Percentiles rank a stretch among this genome's conserved stretches.
Evolutionary conservation across 2,797 vertebrate genomes (phyloP).

Genomic region (Paedocypris micromegethes): DNA sequence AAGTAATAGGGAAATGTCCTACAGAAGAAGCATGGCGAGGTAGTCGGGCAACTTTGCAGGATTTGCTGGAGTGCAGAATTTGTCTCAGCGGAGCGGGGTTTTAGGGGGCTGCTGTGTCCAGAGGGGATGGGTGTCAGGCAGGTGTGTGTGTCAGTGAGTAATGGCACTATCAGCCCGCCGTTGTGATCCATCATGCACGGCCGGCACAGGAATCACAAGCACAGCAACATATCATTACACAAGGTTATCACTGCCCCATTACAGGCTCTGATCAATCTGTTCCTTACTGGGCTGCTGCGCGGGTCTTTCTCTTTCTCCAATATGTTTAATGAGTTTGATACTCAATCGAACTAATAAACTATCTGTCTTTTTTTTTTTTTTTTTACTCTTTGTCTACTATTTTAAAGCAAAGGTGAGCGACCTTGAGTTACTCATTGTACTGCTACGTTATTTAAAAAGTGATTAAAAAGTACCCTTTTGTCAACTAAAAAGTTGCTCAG

Average conservation of each 20-base stretch:
- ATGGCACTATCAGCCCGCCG: constrained; percentile 91
- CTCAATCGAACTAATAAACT: neutral
- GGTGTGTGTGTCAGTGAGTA: constrained; percentile 91
- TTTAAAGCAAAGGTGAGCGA: no score
- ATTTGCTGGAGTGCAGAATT: constrained; percentile 69
- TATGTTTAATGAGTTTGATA: constrained; percentile 5
- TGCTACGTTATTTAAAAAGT: constrained; percentile 9
- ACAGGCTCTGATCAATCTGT: constrained; percentile 47
- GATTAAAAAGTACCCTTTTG: neutral
- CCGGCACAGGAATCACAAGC: constrained; percentile 66
- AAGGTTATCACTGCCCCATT: constrained; percentile 82
- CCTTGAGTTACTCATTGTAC: neutral
- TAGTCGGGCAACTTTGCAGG: constrained; percentile 43
- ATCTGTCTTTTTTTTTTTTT: no score
- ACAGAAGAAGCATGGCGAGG: constrained; percentile 45
- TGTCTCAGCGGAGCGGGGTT: constrained; percentile 71
- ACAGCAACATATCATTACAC: constrained; percentile 86
- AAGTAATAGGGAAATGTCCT: constrained; percentile 41
- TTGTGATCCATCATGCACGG: constrained; percentile 90
- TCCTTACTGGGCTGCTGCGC: constrained; percentile 31
- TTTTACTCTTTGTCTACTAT: no score
- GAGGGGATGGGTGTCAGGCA: constrained; percentile 81
- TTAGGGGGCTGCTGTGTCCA: constrained; percentile 70
- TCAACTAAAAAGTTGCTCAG: no score
- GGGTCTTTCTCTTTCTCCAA: constrained; percentile 56